These are phyloP conservation scores for Pelobates fuscus DNA, from an alignment of 2,113 vertebrate genomes.

Conservation along the genomic window DNA sequence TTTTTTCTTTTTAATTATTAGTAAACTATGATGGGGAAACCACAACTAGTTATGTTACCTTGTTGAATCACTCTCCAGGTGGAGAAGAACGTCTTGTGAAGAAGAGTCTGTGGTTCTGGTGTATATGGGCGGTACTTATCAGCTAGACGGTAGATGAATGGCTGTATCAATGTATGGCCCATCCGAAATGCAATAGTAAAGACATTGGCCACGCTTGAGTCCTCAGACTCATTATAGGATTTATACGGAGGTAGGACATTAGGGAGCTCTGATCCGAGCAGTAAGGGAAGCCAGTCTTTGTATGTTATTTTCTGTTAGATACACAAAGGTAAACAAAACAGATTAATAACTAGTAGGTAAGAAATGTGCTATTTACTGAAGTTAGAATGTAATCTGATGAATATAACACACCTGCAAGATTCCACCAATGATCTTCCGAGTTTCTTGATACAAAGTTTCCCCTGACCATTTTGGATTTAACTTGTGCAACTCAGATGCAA, in stretches of 20 bases:
- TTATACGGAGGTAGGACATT: constrained; percentile 66
- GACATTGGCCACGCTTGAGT: no score
- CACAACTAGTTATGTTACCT: no score
- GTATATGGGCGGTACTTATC: constrained; percentile 51
- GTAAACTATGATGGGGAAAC: no score
- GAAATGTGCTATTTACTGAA: no score
- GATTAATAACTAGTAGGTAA: no score
- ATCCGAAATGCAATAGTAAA: no score
- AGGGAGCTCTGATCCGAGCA: constrained; percentile 54
- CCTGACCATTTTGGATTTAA: constrained; percentile 79
- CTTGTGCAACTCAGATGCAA: constrained; percentile 68
- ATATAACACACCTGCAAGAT: constrained; percentile 74
- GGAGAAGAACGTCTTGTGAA: no score
- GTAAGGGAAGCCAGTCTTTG: no score
- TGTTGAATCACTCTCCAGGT: no score
- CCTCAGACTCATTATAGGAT: constrained; percentile 63
- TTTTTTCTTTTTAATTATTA: no score
- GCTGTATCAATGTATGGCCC: constrained; percentile 39
- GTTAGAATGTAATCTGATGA: no score
- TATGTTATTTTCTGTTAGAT: constrained; percentile 80
- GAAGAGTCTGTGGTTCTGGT: no score
- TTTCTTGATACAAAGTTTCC: constrained; percentile 79
- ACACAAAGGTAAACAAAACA: constrained; percentile 48
- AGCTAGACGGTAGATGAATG: constrained; percentile 68
- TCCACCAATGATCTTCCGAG: constrained; percentile 82